These are phyloP conservation scores for Philypnodon macrostomus DNA, from an alignment of 2,797 vertebrate genomes.

Conservation along the genomic window DNA sequence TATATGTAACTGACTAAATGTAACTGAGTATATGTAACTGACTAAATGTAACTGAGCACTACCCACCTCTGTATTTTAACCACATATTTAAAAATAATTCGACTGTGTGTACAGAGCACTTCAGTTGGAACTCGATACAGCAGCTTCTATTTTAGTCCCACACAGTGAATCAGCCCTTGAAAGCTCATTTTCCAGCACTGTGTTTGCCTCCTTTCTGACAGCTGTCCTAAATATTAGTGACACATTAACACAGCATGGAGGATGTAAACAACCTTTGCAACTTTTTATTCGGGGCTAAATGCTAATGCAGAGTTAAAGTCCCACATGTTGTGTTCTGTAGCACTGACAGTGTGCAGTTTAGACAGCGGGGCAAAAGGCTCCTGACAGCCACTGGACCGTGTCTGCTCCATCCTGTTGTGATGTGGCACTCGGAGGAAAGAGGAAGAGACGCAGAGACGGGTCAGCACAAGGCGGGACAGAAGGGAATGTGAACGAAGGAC, in stretches of 20 bases:
- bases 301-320: constrained; percentile 17
- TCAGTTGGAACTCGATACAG: no score
- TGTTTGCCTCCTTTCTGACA: constrained; percentile 7
- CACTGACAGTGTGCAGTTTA: constrained; percentile 40
- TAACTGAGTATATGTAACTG: no score
- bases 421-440: constrained; percentile 51
- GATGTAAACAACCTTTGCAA: constrained; percentile 15
- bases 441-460: constrained; percentile 29
- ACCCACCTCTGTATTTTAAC: no score
- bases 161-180: no score
- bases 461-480: constrained; percentile 4
- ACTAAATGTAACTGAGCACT: no score
- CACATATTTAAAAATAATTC: no score
- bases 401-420: constrained; percentile 47
- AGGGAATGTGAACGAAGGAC: constrained; percentile 4
- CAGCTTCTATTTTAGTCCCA: no score
- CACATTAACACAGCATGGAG: constrained; percentile 10
- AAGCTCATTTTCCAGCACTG: constrained; percentile 8
- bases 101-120: no score
- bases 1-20: no score
- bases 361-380: constrained; percentile 37
- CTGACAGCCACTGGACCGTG: constrained; percentile 33
- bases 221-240: constrained; percentile 6
- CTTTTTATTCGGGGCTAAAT: constrained; percentile 15
- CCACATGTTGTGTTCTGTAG: constrained; percentile 24